A percentile compares a stretch with the other conserved stretches of the same genome.
Conservation (phyloP, 1,140 invertebrate genomes). For the Hypothenemus hampei region DNA sequence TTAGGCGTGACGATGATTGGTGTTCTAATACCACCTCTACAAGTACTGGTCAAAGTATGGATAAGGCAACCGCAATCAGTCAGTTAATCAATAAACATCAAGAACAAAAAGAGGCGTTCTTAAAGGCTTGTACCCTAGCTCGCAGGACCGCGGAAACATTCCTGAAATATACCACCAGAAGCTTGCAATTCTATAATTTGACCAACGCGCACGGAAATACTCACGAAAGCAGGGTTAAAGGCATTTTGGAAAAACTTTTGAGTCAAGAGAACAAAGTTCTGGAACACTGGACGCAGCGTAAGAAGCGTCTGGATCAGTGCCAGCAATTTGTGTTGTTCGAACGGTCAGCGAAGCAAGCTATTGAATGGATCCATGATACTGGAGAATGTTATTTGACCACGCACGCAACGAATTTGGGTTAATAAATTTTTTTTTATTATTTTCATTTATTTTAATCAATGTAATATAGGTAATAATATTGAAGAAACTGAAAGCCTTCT, state of each 20-base stretch:
- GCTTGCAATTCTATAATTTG: slow-evolving; percentile 85
- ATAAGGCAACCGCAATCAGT: slow-evolving; percentile 59
- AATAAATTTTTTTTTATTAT: no score
- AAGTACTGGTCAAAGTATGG: slow-evolving; percentile 54
- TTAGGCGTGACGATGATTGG: slow-evolving; percentile 91
- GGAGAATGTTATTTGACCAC: slow-evolving; percentile 49
- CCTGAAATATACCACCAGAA: slow-evolving; percentile 86
- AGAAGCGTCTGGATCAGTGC: slow-evolving; percentile 94
- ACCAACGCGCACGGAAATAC: slow-evolving; percentile 59
- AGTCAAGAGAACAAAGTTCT: slow-evolving; percentile 91
- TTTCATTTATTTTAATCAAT: no score
- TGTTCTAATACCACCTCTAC: no score
- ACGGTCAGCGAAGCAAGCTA: slow-evolving; percentile 82
- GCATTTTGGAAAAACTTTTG: slow-evolving; percentile 59
- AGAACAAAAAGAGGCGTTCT: slow-evolving; percentile 96
- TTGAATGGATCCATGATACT: slow-evolving; percentile 96
- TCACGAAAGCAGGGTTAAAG: slow-evolving; percentile 72
- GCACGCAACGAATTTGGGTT: slow-evolving; percentile 68
- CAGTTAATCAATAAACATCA: slow-evolving; percentile 92
- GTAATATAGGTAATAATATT: slow-evolving; percentile 63
- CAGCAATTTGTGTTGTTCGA: slow-evolving; percentile 94
- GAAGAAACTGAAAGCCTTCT: slow-evolving; percentile 79
- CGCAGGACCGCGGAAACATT: slow-evolving; percentile 93
- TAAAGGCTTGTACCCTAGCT: slow-evolving; percentile 87
- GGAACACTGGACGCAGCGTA: slow-evolving; percentile 92